These are phyloP conservation scores for Tetramorium simillimum DNA, from an alignment of 1,140 invertebrate genomes.

Conservation along the genomic window DNA sequence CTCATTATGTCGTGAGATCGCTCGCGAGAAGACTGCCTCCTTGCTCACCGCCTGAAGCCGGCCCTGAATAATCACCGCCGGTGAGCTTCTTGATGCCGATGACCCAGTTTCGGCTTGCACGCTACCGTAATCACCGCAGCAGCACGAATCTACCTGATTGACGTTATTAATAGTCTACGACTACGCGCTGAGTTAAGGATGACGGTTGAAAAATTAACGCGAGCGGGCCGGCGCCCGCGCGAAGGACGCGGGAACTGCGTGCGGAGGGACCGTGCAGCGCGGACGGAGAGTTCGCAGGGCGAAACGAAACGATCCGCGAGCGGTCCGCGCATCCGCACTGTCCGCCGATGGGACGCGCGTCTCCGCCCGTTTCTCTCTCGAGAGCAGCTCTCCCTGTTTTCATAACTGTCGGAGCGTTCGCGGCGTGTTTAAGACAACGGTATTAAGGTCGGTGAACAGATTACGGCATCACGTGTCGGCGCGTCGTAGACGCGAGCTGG, in stretches of 20 bases:
- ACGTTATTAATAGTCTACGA: slow-evolving; percentile 22
- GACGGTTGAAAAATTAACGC: neutral
- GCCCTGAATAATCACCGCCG: slow-evolving; percentile 44
- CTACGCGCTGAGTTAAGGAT: neutral
- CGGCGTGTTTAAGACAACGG: slow-evolving; percentile 8
- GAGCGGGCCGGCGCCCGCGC: neutral
- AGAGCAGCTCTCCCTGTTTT: neutral
- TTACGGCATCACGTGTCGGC: slow-evolving; percentile 64
- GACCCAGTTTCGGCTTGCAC: slow-evolving; percentile 40
- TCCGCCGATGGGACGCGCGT: neutral
- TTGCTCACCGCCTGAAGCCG: slow-evolving; percentile 47
- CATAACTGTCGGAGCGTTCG: slow-evolving; percentile 5
- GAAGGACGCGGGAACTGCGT: neutral
- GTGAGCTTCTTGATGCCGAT: slow-evolving; percentile 31
- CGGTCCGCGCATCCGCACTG: neutral
- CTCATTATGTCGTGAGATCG: slow-evolving; percentile 15
- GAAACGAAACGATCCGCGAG: neutral
- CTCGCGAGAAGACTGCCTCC: neutral
- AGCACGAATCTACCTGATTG: slow-evolving; percentile 30
- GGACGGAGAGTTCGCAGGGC: neutral
- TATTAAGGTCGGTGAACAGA: slow-evolving; percentile 64
- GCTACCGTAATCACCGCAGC: slow-evolving; percentile 37
- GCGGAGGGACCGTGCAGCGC: too few relatives aligned
- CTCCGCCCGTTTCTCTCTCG: neutral
- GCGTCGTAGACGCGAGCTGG: slow-evolving; percentile 35